A percentile compares a stretch with the other conserved stretches of the same genome.
Evolutionary conservation across 2,113 vertebrate species (phyloP).

Genomic region (Alosa alosa): DNA sequence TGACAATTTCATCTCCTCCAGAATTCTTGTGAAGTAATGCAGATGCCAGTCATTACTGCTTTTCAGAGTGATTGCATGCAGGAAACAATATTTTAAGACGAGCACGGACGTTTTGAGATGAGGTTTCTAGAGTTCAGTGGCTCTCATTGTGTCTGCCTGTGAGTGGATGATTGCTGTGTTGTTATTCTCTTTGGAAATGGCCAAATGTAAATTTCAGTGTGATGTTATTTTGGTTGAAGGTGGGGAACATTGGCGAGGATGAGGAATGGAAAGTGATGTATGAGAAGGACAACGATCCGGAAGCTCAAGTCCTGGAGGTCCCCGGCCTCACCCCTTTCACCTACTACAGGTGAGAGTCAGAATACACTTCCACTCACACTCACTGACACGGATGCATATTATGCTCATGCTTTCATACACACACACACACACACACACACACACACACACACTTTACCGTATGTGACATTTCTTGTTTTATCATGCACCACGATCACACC

Average conservation of each 20-base stretch:
- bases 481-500: neutral
- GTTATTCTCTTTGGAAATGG: neutral
- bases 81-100: neutral
- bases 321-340: slow-evolving; percentile 90
- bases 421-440: slow-evolving; percentile 30
- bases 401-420: slow-evolving; percentile 27
- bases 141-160: too few species aligned
- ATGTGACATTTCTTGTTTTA: neutral
- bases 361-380: slow-evolving; percentile 31
- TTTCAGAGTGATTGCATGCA: neutral
- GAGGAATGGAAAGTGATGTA: slow-evolving; percentile 82
- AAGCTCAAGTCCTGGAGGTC: slow-evolving; percentile 83
- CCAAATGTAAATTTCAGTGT: neutral
- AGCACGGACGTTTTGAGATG: neutral
- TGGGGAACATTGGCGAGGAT: slow-evolving; percentile 80
- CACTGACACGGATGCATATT: slow-evolving; percentile 32
- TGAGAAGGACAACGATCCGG: slow-evolving; percentile 84
- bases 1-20: neutral
- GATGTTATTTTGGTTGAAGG: slow-evolving; percentile 59
- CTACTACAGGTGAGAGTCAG: slow-evolving; percentile 84
- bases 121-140: neutral
- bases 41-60: neutral
- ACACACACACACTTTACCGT: slow-evolving; percentile 30
- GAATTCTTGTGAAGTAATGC: neutral
- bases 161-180: neutral